Base-by-base conservation (phyloP, 2,797 vertebrate genomes). In the Lepilemur ruficaudatus region DNA sequence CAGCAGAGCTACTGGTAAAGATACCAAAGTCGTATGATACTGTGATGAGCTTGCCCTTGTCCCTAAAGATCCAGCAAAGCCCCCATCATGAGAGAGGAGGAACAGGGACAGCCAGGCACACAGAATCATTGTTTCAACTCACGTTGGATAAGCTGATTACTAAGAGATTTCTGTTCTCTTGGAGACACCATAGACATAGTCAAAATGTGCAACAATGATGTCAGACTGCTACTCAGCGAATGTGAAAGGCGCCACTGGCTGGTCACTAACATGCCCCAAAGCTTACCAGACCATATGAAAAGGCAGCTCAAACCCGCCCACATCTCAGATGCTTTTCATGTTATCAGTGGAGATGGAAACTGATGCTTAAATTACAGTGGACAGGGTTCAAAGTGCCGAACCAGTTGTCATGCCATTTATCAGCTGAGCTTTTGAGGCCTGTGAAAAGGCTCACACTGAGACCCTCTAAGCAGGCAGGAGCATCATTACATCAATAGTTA, bases 121-220 rank as follows among this genome's bases (percentile, higher is more conserved):
- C 76, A 84, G 69, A 75, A 52, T 30, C 94, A 93, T 96, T 98
- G 94, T 97, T 92, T 72, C 22, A 32, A 3, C 82, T 92, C 96
- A 79, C 61, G 20, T 12, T 28, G 59, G 81, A 50, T 95, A 84
- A 91, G 88, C 81, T 95, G 96, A 93, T 88, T 38, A 79, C 15
- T n/a, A 78, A 94, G 95, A 92, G 92, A 94, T 97, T 93, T 79
- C 96, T 97, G n/a, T 95, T 94, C 97, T 97, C 97, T 97, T 93
- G n/a, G 90, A 94, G 95, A 95, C 76, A 84, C 67, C 72, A 84
- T 10, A 61, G 90, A 69, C 82, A 13, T 22, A 59, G 93, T 89
- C 88, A 80, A 18, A 94, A 73, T 46, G n/a, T 3, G 11, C 32
- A 95, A 97, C 97, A 98, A 86, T 97, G 95, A 59, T 87, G 15